Conservation (phyloP, 2,888 invertebrate genomes). For the Salticus scenicus region DNA sequence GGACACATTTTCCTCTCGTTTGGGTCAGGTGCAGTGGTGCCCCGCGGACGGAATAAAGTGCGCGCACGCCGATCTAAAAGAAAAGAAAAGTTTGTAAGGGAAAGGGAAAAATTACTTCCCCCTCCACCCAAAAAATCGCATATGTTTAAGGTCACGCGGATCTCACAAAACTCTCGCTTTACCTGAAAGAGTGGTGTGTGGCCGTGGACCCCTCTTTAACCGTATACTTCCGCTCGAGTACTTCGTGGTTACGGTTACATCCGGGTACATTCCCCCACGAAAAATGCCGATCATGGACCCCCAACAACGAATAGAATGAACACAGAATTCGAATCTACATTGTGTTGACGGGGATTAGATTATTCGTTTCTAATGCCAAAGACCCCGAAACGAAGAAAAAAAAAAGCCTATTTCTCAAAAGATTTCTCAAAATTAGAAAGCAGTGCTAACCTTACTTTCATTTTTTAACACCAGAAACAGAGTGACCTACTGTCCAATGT, state of each 20-base stretch:
- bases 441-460: no score
- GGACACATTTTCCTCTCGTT: slow-evolving; percentile 30
- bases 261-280: slow-evolving; percentile 34
- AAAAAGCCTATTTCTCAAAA: no score
- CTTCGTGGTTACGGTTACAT: slow-evolving; percentile 33
- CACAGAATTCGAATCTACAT: no score
- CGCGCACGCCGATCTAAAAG: background rate
- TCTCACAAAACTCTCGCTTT: slow-evolving; percentile 53
- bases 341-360: no score
- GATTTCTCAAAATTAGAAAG: no score
- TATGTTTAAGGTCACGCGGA: slow-evolving; percentile 44
- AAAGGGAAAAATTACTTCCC: background rate
- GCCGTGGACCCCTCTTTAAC: background rate
- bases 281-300: no score
- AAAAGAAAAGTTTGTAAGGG: background rate
- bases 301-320: no score
- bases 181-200: background rate
- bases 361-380: no score
- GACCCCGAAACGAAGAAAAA: no score
- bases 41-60: background rate
- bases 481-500: no score
- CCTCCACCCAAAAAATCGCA: background rate
- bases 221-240: slow-evolving; percentile 14
- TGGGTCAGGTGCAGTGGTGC: background rate
- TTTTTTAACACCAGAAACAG: no score